Evolutionary conservation across 2,797 vertebrate genomes (phyloP).

Genomic region (Limnodromus scolopaceus): DNA sequence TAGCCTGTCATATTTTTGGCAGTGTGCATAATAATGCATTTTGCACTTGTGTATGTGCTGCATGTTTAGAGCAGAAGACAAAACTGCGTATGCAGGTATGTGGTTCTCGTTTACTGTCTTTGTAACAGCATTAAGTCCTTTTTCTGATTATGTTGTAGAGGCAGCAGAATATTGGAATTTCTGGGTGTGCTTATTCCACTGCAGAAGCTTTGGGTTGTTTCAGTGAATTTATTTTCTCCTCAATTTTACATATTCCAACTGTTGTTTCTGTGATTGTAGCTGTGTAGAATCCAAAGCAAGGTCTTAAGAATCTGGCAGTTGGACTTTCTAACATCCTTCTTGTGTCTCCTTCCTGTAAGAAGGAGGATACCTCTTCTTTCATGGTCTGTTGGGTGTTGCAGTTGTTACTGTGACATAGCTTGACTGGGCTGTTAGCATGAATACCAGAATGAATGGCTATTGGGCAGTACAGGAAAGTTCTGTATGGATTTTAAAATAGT

Average conservation of each 20-base stretch:
- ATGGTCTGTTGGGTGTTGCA: accelerated
- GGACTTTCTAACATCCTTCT: background rate
- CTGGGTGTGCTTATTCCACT: background rate
- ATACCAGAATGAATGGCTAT: background rate
- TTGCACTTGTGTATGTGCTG: background rate
- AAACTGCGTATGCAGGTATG: background rate
- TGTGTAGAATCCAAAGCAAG: background rate
- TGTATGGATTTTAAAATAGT: background rate
- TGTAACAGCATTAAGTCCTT: background rate
- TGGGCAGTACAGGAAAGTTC: background rate
- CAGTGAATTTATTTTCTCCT: background rate
- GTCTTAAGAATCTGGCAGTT: background rate
- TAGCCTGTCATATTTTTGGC: background rate
- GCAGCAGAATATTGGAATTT: background rate
- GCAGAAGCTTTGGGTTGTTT: background rate
- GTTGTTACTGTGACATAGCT: background rate
- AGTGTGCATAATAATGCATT: background rate
- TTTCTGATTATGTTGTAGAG: background rate
- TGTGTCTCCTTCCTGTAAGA: background rate
- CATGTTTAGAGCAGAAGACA: background rate
- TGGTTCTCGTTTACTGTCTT: background rate
- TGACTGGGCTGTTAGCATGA: background rate
- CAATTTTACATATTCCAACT: background rate
- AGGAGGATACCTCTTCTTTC: background rate
- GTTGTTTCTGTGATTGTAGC: background rate